Evolutionary conservation across 92 coral and sea anemone species (phyloP), one percentile per base, ranked within the genome.

Genomic region (Ricordea florida): DNA sequence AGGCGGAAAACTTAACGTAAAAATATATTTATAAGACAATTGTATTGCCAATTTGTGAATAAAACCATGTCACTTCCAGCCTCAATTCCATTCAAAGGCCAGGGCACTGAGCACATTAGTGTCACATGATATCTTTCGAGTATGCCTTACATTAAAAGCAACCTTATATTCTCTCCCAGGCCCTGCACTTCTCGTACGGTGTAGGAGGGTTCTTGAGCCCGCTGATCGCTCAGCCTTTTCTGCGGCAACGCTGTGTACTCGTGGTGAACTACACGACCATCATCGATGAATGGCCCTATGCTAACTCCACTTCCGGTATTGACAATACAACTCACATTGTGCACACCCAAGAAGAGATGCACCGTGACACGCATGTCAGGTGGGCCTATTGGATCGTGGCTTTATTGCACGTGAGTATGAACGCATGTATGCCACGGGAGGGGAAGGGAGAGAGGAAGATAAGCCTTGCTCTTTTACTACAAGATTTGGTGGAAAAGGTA

Each of bases 331-430:
- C 97, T 6, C 83, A 77, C 52, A 87, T 91, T 30, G 84, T 78
- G 57, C 85, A 83, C 74, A 77, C 86, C 4, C 97, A 91, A 59
- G 97, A 91, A 42, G 80, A 86, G 42, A 91, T 70, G 30, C 93
- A 88, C 25, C 85, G 97, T 49, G 97, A 91, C 45, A 87, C 87
- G 43, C 90, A 91, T 84, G 97, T 91, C 49, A 75, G 93, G 24
- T 91, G 97, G 97, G 97, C 97, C 13, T 91, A 91, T 56, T 91
- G 97, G 97, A 91, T 91, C 48, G 97, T 91, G 24, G 97, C 97
- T 0, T 81, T 91, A 0, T 56, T 72, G 36, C 97, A 91, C 42
- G 97, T 91, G 47, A 91, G 97, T 30, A 41, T 21, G 9, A 24
- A 37, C 44, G n/a, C n/a, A n/a, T n/a, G n/a, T n/a, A n/a, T n/a